These are phyloP conservation scores for Brachyrhaphis roseni DNA, from an alignment of 2,797 vertebrate genomes.

Conservation along the genomic window DNA sequence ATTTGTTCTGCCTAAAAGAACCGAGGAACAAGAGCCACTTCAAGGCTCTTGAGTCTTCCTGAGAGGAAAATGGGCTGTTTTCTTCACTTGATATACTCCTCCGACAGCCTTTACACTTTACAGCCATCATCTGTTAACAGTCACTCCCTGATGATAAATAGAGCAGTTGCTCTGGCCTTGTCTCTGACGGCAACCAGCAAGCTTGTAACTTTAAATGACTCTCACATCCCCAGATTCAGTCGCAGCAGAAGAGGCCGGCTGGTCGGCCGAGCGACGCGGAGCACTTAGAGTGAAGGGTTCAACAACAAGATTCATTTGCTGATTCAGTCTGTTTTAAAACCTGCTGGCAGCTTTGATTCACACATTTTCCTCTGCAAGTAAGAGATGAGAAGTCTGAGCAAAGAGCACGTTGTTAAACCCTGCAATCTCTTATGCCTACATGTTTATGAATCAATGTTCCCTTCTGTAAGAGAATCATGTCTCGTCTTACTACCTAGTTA, in stretches of 20 bases:
- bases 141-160: slow-evolving; percentile 61
- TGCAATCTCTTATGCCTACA: not conserved
- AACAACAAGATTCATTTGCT: slow-evolving; percentile 24
- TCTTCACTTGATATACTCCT: slow-evolving; percentile 57
- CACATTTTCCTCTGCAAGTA: not conserved
- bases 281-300: slow-evolving; percentile 22
- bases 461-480: not conserved
- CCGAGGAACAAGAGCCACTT: slow-evolving; percentile 55
- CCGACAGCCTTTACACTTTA: slow-evolving; percentile 59
- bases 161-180: slow-evolving; percentile 64
- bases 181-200: slow-evolving; percentile 61
- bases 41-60: slow-evolving; percentile 53
- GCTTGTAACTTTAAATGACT: slow-evolving; percentile 65
- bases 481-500: not conserved
- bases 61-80: slow-evolving; percentile 39
- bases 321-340: not conserved
- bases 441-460: not conserved
- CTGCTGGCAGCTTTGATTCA: not conserved
- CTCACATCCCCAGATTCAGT: slow-evolving; percentile 40
- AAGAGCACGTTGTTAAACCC: not conserved
- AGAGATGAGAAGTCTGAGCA: not conserved
- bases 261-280: slow-evolving; percentile 15
- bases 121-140: slow-evolving; percentile 54
- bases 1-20: slow-evolving; percentile 59
- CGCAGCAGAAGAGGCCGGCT: slow-evolving; percentile 15